Base-by-base conservation (phyloP, 2,888 invertebrate species). In the Patella pellucida region DNA sequence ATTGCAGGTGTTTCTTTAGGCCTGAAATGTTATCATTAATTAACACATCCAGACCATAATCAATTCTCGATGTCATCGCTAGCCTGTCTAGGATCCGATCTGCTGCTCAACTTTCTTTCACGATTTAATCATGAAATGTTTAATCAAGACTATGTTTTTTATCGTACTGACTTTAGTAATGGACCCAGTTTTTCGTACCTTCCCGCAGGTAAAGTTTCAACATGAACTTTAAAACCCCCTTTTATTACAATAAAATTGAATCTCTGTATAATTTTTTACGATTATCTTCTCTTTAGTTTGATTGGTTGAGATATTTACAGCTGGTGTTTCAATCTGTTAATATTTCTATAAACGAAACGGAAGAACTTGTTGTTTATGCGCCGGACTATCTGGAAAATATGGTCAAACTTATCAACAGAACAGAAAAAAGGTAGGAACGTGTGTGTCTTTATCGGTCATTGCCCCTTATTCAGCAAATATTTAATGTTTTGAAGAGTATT, bases 291-390 rank as follows among this genome's bases (percentile, higher is more conserved):
- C 80, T 79, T 27, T 83, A 90, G 90, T 85, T 98, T 88, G 95
- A 96, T 81, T 98, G 98, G 97, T 93, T 94, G 5, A 92, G 93
- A 79, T 98, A 97, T 90, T 96, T 98, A 87, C 94, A 95, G 88
- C 94, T 95, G 87, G 96, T 97, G 0, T 95, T 97, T 89, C 94
- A 78, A 2, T 84, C 87, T 74, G 95, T 96, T 0, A 94, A 94
- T 72, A 93, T 93, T 74, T 92, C 92, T 69, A 92, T 93, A 86
- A 93, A 93, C 2, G 93, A 93, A 52, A 94, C 95, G 19, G 95
- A 96, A 84, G 93, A 94, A 76, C 94, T 98, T 70, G 96, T 98
- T 0, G 96, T 98, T 9, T 97, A 96, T 89, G 97, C 97, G 0
- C 95, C 96, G 0, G 95, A 95, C 16, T 98, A 96, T 89, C 93